Base-by-base conservation (phyloP, 2,113 vertebrate genomes). In the Pelobates fuscus region DNA sequence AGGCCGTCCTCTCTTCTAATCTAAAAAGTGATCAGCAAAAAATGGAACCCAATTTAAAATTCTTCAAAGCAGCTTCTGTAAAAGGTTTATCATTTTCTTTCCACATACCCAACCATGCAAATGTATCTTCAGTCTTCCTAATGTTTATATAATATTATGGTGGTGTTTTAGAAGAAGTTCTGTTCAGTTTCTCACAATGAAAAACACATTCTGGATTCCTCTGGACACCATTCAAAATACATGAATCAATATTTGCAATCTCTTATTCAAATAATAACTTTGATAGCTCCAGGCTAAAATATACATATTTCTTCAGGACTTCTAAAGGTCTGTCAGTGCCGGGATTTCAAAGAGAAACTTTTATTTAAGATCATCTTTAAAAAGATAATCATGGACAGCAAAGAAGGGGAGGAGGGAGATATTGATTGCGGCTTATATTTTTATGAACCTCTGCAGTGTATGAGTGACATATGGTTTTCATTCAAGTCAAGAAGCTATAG, bases 221-320 rank as follows among this genome's bases (percentile, higher is more conserved):
- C 68, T 70, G 32, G 58, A 71, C 58, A 26, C n/a, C 7, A 12
- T 62, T 62, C 43, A 62, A 71, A 52, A 62, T 23, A 71, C 37
- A 61, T 71, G 59, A 71, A 71, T 71, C 70, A 62, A 71, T 61
- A 71, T 71, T 62, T 37, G 59, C 58, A 62, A 62, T 46, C 57
- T 41, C 37, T 70, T 69, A 24, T 6, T 71, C 69, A 71, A 49
- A 71, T 25, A 71, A 71, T 30, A 61, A 61, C 37, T 46, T 37
- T 11, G 32, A 70, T 5, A 21, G 57, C 58, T 44, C 17, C 43
- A 46, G 58, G 70, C 70, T 49, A 71, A 61, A 61, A 49, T 2
- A 70, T 12, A 27, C 68, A 46, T 24, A 62, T 62, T 71, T 71
- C 32, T 70, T 32, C 7, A 7, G 27, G 27, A 62, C 60, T 62